Evolutionary conservation across 2,797 vertebrate genomes (phyloP).

Genomic region (Lithobates sylvaticus): DNA sequence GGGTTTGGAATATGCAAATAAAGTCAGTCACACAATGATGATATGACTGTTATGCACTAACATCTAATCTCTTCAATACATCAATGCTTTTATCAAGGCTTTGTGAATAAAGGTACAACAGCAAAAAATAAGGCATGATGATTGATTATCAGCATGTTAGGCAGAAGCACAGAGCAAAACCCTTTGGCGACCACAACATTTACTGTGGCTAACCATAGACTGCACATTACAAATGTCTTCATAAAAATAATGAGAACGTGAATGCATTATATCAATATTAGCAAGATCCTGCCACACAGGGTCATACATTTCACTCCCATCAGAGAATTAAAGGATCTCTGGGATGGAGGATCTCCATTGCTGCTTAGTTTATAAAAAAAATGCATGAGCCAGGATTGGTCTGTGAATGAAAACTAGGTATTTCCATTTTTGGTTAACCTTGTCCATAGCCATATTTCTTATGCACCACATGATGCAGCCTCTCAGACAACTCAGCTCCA

Average conservation of each 20-base stretch:
- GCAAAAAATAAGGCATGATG: conserved; percentile 42
- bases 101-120: not conserved
- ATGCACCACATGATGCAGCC: conserved; percentile 8
- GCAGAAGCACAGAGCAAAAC: conserved; percentile 22
- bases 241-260: conserved; percentile 27
- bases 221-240: conserved; percentile 35
- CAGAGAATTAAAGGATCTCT: conserved; percentile 17
- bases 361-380: conserved; percentile 7
- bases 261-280: conserved; percentile 27
- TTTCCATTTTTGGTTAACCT: conserved; percentile 20
- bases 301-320: conserved; percentile 2
- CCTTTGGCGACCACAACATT: conserved; percentile 36
- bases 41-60: conserved; percentile 5
- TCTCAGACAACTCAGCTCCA: conserved; percentile 43
- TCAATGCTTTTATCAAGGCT: conserved; percentile 4
- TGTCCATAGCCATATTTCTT: conserved; percentile 7
- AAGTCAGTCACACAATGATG: conserved; percentile 6
- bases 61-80: conserved; percentile 5
- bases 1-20: conserved; percentile 19
- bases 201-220: conserved; percentile 6
- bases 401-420: conserved; percentile 23
- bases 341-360: conserved; percentile 10
- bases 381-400: conserved; percentile 12
- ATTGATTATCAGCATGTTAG: conserved; percentile 41
- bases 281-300: conserved; percentile 12